A percentile compares a stretch with the other conserved stretches of the same genome.
These are phyloP conservation scores for Condylura cristata DNA, from an alignment of 2,113 vertebrate species.

Conservation along the genomic window DNA sequence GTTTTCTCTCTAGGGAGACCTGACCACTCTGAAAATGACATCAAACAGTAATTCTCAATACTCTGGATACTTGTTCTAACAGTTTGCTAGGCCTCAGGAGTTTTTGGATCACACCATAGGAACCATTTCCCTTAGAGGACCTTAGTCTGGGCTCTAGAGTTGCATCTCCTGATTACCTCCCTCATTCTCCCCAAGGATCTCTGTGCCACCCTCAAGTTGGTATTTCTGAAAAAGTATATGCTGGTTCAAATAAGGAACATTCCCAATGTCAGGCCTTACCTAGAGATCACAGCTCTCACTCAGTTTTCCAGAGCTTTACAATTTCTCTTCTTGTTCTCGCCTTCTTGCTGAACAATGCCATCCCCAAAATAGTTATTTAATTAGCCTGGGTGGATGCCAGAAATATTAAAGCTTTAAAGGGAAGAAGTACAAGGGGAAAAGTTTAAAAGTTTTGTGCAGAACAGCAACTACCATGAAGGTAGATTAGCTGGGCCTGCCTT, in stretches of 20 bases:
- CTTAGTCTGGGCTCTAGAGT: neutral
- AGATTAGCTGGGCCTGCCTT: neutral
- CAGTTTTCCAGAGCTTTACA: neutral
- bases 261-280: neutral
- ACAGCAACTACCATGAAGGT: slow-evolving; percentile 1
- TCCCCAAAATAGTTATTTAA: slow-evolving; percentile 58
- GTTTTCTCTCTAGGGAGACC: neutral
- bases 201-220: too few relatives aligned
- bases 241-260: neutral
- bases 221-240: too few relatives aligned
- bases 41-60: neutral
- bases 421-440: slow-evolving; percentile 8
- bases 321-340: slow-evolving; percentile 40
- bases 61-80: neutral
- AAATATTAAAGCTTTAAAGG: neutral
- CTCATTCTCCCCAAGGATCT: neutral
- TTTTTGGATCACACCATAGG: neutral
- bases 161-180: neutral
- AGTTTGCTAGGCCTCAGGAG: neutral
- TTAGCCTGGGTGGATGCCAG: slow-evolving; percentile 45
- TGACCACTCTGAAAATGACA: neutral
- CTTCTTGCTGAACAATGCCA: slow-evolving; percentile 53
- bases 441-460: neutral
- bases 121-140: neutral
- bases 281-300: neutral